Conservation (phyloP, 1,140 invertebrate species). For the Drosophila santomea region DNA sequence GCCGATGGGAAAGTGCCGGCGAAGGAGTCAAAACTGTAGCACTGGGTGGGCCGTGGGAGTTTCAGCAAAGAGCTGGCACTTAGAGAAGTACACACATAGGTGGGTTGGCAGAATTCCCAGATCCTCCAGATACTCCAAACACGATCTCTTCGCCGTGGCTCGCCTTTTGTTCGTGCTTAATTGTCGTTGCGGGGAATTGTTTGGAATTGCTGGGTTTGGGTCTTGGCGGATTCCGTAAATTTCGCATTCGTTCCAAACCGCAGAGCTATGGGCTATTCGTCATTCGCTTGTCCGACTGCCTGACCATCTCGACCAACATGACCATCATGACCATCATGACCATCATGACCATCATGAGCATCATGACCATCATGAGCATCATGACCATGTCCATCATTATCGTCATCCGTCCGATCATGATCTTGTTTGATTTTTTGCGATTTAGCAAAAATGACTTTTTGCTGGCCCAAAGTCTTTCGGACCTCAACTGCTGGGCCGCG, state of each 20-base stretch:
- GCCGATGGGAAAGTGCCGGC: constrained; percentile 66
- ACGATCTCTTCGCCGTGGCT: constrained; percentile 32
- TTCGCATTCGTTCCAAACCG: constrained; percentile 74
- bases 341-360: constrained; percentile 4
- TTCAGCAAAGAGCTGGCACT: constrained; percentile 34
- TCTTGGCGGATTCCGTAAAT: constrained; percentile 80
- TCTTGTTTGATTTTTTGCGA: constrained; percentile 55
- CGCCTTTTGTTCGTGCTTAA: constrained; percentile 76
- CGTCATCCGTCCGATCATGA: constrained; percentile 45
- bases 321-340: constrained; percentile 1
- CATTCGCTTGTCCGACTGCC: constrained; percentile 76
- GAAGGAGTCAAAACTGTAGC: constrained; percentile 77
- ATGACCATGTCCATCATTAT: constrained; percentile 31
- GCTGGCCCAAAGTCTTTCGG: constrained; percentile 12
- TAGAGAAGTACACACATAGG: constrained; percentile 4
- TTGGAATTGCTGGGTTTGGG: constrained; percentile 54
- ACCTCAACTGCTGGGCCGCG: constrained; percentile 49
- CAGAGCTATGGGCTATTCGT: constrained; percentile 78
- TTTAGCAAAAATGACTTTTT: constrained; percentile 76
- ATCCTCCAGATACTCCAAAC: constrained; percentile 15
- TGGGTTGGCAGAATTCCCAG: constrained; percentile 21
- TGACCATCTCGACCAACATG: background rate
- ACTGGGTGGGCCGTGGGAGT: constrained; percentile 82
- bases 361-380: constrained; percentile 12
- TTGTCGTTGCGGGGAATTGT: constrained; percentile 81